Base-by-base conservation (phyloP, 2,797 vertebrate genomes). In the Erpetoichthys calabaricus region DNA sequence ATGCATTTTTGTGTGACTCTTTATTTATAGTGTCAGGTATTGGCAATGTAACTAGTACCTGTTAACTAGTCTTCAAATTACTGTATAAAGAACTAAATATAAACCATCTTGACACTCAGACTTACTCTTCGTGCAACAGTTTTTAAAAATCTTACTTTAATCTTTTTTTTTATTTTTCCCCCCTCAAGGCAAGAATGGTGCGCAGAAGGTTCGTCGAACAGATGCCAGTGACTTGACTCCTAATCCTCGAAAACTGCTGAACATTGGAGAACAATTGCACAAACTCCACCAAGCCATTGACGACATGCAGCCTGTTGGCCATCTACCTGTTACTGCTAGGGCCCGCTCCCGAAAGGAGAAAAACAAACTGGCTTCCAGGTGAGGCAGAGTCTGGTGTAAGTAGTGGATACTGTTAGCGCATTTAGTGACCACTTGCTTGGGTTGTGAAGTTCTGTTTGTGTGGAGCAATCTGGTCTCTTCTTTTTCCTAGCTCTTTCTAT, bases 321-420 rank as follows among this genome's bases (percentile, higher is more conserved):
- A 84, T 42, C 75, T 85, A 53, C 81, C 82, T 1, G 76, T 79
- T 3, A 70, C 77, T 56, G 82, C 80, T 53, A 70, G 82, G 4
- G 81, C 80, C 1, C 75, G 81, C 5, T 83, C 80, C 56, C 73
- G 82, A 41, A 85, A 85, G 58, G 82, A 85, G 74, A 85, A 85
- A 68, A 85, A 84, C 70, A 84, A 84, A 65, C 77, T 84, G 56
- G 80, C 82, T 46, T 84, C 82, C 63, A 83, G 82, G 82, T 84
- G 79, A 60, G 6, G 8, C 42, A 42, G 44, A 44, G 41, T 7
- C 42, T 4, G 1, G 6, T 42, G 50, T 4, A 6, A 51, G 50
- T 9, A 25, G 25, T 25, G 25, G 25, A 25, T 25, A 25, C 25
- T 25, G 25, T 25, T 25, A 25, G 25, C 25, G 25, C 25, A 25